Evolutionary conservation across 2,797 vertebrate genomes (phyloP), one percentile per base, ranked within the genome.

Genomic region (Alcedo quadribrachys): DNA sequence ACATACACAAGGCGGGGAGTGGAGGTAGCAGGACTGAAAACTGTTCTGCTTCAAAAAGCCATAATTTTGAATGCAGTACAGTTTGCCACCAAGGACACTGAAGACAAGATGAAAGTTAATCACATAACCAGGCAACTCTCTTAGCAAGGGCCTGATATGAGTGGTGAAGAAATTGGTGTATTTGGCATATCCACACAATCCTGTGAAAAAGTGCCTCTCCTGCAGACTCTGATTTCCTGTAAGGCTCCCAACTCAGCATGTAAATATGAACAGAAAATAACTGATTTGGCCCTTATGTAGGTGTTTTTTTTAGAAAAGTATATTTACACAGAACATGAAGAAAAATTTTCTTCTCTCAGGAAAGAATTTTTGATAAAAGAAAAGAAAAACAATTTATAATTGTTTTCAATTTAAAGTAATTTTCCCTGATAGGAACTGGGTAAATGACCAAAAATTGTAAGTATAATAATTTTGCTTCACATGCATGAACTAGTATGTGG

Each of bases 401-500:
- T 24, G 2, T 30, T 58, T 73, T 57, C 54, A 16, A 87, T 50
- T 90, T 65, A 63, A 91, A 94, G 24, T 65, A 11, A 66, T 86
- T 58, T 89, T 78, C 21, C 28, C n/a, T 85, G 21, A 86, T 82
- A 82, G 18, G 9, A 53, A 75, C 35, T 60, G 9, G 55, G 73
- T 86, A 83, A 85, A 91, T 91, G 46, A 87, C 40, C 15, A 89
- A 78, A 89, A 89, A 65, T 21, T 85, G 5, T 33, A 87, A 81
- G 42, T 63, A 62, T 55, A 91, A 92, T 87, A 0, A 81, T 89
- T 94, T 77, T 76, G 46, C 82, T 94, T 91, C 86, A 75, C 89
- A 95, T 90, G 85, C 85, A 90, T 94, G 94, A 93, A 86, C 65
- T 93, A 93, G 55, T 93, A 94, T 89, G 85, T 87, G 81, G 90